Percentiles rank a stretch among this genome's conserved stretches.
phyloP scores from a whole-genome alignment of 23 tunicate genomes.

The Oikopleura vanhoeffeni region DNA sequence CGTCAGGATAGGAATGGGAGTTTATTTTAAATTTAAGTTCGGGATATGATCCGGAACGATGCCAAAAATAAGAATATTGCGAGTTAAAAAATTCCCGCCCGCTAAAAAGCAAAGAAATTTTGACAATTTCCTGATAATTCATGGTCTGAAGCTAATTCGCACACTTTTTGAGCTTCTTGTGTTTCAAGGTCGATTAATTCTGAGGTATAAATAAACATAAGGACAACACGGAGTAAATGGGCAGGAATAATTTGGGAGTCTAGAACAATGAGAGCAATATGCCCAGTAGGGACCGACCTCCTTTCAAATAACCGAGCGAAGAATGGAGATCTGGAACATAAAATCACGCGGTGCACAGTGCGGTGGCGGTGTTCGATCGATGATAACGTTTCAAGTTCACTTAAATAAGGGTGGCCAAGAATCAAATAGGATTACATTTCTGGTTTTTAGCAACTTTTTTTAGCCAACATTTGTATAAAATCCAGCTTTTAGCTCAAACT shows the following conservation, averaged over 20 bases:
- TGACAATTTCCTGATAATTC: no score
- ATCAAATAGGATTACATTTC: no score
- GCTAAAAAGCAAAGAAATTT: no score
- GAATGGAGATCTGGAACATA: neutral
- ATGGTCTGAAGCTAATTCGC: neutral
- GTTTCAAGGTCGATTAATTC: neutral
- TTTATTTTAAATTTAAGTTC: no score
- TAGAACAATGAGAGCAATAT: neutral
- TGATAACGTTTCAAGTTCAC: neutral
- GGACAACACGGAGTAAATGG: neutral
- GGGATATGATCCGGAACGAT: no score
- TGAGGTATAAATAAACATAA: neutral
- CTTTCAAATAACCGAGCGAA: neutral
- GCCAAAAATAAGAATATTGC: no score
- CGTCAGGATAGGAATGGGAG: no score
- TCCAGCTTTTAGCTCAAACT: no score
- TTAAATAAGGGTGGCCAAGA: no score
- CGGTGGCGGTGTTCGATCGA: neutral
- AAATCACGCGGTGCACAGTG: neutral
- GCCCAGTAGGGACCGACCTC: neutral
- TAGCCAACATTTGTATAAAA: no score
- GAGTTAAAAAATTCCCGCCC: no score
- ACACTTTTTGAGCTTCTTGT: neutral
- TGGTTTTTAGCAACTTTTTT: no score
- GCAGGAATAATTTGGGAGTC: neutral